Conservation (phyloP, 2,888 invertebrate genomes). For the Acanthococcus lagerstroemiae region DNA sequence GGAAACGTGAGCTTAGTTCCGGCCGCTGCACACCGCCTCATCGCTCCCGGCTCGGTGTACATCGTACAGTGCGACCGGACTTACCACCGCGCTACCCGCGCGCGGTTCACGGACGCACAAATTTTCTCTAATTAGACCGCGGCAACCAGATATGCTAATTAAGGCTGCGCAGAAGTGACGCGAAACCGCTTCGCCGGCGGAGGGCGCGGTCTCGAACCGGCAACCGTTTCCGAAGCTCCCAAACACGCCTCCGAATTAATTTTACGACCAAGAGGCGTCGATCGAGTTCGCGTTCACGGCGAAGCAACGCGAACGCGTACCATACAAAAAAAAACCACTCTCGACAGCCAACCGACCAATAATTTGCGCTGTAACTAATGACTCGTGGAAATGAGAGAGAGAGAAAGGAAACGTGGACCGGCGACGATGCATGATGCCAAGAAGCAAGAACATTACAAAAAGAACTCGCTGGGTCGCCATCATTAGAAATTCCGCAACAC, state of each 20-base stretch:
- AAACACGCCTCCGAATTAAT: conserved; percentile 30
- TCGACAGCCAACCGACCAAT: conserved; percentile 15
- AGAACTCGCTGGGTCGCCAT: neutral
- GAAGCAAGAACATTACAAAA: too few species aligned
- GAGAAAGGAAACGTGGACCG: neutral
- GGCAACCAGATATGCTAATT: conserved; percentile 20
- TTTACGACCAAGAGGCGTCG: conserved; percentile 27
- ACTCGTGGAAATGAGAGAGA: neutral
- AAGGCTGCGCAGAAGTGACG: neutral
- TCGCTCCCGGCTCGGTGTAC: neutral
- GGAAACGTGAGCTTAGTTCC: neutral
- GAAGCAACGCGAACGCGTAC: neutral
- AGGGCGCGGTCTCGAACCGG: conserved; percentile 24
- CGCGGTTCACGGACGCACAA: neutral
- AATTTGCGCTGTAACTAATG: conserved; percentile 24
- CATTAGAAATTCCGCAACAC: neutral
- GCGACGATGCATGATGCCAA: too few species aligned
- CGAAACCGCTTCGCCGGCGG: conserved; percentile 6
- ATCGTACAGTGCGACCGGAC: neutral
- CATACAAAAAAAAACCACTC: neutral
- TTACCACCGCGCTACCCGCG: neutral
- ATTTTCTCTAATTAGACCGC: neutral
- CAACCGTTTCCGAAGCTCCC: conserved; percentile 16
- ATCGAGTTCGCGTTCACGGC: conserved; percentile 17
- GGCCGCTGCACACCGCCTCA: too few species aligned